Evolutionary conservation across 2,113 vertebrate genomes (phyloP).

Genomic region (Larimichthys polyactis): DNA sequence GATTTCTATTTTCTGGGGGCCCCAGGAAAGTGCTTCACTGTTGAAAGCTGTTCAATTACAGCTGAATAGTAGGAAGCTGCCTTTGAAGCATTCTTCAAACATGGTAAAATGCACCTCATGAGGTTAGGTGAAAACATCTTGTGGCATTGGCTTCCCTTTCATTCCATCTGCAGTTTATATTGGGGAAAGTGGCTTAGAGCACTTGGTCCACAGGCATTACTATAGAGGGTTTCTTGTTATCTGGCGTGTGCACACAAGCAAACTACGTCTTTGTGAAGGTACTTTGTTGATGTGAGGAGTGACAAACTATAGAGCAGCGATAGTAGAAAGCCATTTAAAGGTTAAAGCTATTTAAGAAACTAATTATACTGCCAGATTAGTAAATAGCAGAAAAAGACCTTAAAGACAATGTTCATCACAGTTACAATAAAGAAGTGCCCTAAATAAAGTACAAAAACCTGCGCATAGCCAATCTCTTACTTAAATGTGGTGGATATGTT

Average conservation of each 20-base stretch:
- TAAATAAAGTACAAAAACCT: too few species aligned
- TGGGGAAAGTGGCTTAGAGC: constrained; percentile 16
- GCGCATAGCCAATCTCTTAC: too few species aligned
- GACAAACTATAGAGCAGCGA: constrained; percentile 1
- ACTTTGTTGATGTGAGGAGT: constrained; percentile 16
- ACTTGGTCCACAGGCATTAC: constrained; percentile 27
- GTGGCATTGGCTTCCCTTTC: constrained; percentile 34
- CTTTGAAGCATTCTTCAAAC: constrained; percentile 62
- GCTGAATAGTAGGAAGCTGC: constrained; percentile 32
- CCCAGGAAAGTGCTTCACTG: constrained; percentile 48
- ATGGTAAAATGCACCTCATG: constrained; percentile 44
- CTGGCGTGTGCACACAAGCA: constrained; percentile 10
- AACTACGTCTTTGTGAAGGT: constrained; percentile 15
- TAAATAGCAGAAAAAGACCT: neutral
- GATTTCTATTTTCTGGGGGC: constrained; percentile 23
- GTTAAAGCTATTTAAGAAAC: neutral
- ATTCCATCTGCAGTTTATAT: constrained; percentile 45
- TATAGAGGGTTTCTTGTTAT: constrained; percentile 36
- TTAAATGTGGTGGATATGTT: too few species aligned
- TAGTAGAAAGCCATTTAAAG: constrained; percentile 10
- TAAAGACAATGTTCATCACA: neutral
- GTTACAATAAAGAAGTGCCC: neutral
- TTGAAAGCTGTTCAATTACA: constrained; percentile 63
- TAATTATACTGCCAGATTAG: neutral
- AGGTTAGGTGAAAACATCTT: constrained; percentile 5